phyloP scores from a whole-genome alignment of 2,113 vertebrate genomes.

The Nerophis ophidion region DNA sequence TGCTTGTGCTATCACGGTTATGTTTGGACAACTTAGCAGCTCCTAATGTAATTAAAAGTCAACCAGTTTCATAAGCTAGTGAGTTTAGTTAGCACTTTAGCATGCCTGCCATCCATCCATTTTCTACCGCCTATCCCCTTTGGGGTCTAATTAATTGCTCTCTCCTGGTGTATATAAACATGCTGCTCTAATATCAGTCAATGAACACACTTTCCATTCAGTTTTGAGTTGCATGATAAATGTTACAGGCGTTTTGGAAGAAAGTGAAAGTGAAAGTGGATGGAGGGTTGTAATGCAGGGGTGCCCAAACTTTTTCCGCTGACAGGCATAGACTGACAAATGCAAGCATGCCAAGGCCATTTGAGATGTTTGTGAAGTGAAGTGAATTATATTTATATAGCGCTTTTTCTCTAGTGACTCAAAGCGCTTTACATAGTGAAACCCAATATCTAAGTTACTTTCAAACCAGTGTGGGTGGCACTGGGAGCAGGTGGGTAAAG shows the following conservation, averaged over 20 bases:
- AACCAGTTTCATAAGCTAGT: constrained; percentile 16
- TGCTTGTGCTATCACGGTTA: accelerated
- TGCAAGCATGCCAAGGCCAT: too few relatives aligned
- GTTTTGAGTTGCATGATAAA: neutral
- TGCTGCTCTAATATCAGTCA: neutral
- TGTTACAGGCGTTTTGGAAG: neutral
- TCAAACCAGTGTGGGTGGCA: too few relatives aligned
- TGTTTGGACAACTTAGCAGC: neutral
- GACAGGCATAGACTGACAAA: too few relatives aligned
- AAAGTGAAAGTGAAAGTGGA: neutral
- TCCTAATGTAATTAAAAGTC: neutral
- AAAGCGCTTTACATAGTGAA: too few relatives aligned
- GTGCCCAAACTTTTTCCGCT: too few relatives aligned
- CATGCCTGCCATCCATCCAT: neutral
- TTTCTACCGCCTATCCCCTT: too few relatives aligned
- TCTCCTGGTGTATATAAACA: neutral
- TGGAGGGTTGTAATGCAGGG: too few relatives aligned
- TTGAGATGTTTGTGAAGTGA: too few relatives aligned
- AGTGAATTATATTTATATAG: too few relatives aligned
- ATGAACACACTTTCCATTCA: neutral
- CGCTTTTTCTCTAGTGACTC: too few relatives aligned
- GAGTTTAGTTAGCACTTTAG: constrained; percentile 42
- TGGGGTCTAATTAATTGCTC: constrained; percentile 51
- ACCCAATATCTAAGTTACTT: too few relatives aligned
- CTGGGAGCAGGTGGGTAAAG: too few relatives aligned